Evolutionary conservation across 2,888 invertebrate genomes (phyloP).

Genomic region (Leptopilina myrica): DNA sequence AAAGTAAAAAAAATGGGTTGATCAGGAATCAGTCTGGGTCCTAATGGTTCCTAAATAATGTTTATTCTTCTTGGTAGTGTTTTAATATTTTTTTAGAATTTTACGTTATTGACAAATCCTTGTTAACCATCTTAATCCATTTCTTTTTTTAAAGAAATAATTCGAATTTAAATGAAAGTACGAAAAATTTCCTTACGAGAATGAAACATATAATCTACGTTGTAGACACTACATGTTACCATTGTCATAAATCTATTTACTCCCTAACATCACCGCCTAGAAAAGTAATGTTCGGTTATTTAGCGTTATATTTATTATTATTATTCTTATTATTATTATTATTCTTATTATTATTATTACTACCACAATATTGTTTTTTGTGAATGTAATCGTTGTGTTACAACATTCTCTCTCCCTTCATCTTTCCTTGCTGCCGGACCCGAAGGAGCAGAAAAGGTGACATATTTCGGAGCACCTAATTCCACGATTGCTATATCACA

Average conservation of each 20-base stretch:
- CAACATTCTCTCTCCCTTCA: conserved; percentile 75
- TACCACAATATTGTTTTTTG: conserved; percentile 72
- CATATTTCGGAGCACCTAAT: conserved; percentile 79
- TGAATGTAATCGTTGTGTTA: conserved; percentile 77
- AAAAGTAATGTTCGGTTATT: conserved; percentile 72
- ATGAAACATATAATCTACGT: conserved; percentile 40
- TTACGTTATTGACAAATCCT: background rate
- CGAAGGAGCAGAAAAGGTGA: conserved; percentile 83
- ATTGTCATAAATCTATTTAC: conserved; percentile 71
- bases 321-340: conserved; percentile 66
- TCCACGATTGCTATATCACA: conserved; percentile 74
- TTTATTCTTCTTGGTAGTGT: conserved; percentile 29
- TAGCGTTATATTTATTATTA: conserved; percentile 70
- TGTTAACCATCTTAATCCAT: background rate
- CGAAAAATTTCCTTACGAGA: conserved; percentile 5
- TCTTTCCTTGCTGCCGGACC: conserved; percentile 77
- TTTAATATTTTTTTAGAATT: conserved; percentile 27
- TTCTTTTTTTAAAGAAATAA: background rate
- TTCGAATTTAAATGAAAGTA: background rate
- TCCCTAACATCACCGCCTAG: conserved; percentile 75
- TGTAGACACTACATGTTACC: conserved; percentile 45
- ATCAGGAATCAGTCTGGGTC: conserved; percentile 41
- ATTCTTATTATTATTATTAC: conserved; percentile 60
- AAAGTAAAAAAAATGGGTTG: conserved; percentile 28
- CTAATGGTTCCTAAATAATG: conserved; percentile 30